A percentile compares a stretch with the other conserved stretches of the same genome.
Conservation (phyloP, 2,888 invertebrate species). For the Catocala fraxini region DNA sequence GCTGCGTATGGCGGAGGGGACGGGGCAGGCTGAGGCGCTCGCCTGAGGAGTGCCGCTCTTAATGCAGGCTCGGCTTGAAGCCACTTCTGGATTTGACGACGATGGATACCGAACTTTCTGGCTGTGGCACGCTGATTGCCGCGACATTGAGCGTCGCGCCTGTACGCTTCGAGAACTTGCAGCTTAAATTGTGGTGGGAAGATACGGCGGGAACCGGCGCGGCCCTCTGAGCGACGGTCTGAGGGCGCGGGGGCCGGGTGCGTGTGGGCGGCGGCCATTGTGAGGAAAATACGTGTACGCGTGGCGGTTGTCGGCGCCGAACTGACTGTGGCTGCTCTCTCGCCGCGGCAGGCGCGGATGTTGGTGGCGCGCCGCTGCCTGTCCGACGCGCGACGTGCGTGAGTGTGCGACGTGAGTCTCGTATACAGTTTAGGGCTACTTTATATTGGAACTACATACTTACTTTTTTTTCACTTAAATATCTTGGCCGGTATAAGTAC, state of each 20-base stretch:
- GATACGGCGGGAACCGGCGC: conserved; percentile 94
- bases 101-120: conserved; percentile 95
- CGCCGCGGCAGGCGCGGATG: conserved; percentile 75
- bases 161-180: conserved; percentile 95
- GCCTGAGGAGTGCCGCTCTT: conserved; percentile 89
- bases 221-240: conserved; percentile 85
- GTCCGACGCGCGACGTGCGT: conserved; percentile 79
- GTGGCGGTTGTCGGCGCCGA: conserved; percentile 84
- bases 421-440: conserved; percentile 67
- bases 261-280: conserved; percentile 84
- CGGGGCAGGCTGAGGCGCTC: conserved; percentile 82
- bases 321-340: conserved; percentile 81
- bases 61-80: conserved; percentile 94
- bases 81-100: conserved; percentile 97
- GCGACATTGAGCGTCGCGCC: conserved; percentile 95
- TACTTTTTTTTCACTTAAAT: background rate
- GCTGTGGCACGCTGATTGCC: conserved; percentile 97
- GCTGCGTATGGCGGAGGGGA: conserved; percentile 81
- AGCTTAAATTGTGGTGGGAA: conserved; percentile 96
- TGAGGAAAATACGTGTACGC: conserved; percentile 73
- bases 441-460: conserved; percentile 50
- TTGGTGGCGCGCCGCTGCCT: conserved; percentile 85
- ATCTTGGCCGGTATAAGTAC: background rate
- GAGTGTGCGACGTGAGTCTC: conserved; percentile 83
- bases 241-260: conserved; percentile 81